Evolutionary conservation across 2,888 invertebrate species (phyloP), one percentile per base, ranked within the genome.

Genomic region (Crocallis elinguaria): DNA sequence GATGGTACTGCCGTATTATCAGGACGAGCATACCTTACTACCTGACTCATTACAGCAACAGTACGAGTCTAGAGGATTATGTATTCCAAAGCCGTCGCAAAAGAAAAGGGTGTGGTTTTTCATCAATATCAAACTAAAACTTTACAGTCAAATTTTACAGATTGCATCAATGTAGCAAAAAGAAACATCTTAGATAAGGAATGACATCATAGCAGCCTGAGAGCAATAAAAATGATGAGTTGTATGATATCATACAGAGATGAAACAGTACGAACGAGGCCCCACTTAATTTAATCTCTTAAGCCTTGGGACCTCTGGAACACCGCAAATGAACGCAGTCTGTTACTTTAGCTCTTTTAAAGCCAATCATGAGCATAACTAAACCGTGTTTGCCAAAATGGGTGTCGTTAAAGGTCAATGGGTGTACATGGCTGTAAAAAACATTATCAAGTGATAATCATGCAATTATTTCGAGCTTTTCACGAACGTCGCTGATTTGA

Each of bases 161-260:
- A 49, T 21, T 56, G 45, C 55, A 60, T 46, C 35, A 45, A 63
- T 37, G 37, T 50, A 45, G 60, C 41, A 45, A 50, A n/a, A 46
- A 62, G 54, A 42, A 55, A 33, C 30, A 32, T 58, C 52, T 60
- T 51, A 64, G 66, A 68, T 72, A 69, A 64, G 55, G 55, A 49
- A 74, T 77, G 77, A 77, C 77, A 70, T 77, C 77, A 77, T 73
- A 66, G 49, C 57, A 62, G 49, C 41, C 48, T 56, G 53, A 71
- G 69, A 66, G 64, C 65, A 67, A 69, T 73, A 69, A 71, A 71
- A 69, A 61, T 75, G 55, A 69, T 58, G 70, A 67, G 67, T 58
- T 54, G 56, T 63, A 73, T 76, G 75, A 77, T 71, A 76, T 77
- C 77, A 77, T 71, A 52, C 44, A 46, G 41, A 66, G 51, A 62